Base-by-base conservation (phyloP, 2,797 vertebrate genomes). In the Typhlichthys eigenmanni region DNA sequence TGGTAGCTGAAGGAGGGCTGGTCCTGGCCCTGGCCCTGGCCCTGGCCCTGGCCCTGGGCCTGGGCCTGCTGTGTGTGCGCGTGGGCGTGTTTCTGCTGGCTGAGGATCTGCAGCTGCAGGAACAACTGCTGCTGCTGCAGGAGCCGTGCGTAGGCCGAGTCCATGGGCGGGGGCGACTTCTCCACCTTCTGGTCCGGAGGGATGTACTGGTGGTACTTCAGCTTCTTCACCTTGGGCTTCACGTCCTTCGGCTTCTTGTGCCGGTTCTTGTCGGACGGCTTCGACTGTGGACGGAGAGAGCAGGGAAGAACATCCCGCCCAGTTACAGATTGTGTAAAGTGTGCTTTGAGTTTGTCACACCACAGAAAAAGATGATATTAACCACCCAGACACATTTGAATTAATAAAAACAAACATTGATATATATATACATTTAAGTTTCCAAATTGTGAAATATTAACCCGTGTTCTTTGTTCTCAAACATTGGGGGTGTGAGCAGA, bases 141-240 rank as follows among this genome's bases (percentile, higher is more conserved):
- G 13, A 99, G 94, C 0, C 96, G 91, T 43, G 98, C 97, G 0
- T 99, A 99, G n/a, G 98, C 96, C 0, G 96, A 97, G 85, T 99
- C 97, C 98, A 99, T 99, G 74, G 96, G 96, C 0, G 98, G 96
- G 34, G 96, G 96, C 1, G 96, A 97, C 82, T 95, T 97, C 88
- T 99, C 98, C 0, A 94, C 94, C 83, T 99, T 99, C 92, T 99
- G 97, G 87, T 99, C 96, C 0, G 97, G 97, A 17, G 97, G 97
- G 80, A 99, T 98, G 87, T 99, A 99, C 89, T 99, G 97, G 81
- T 99, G 97, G 74, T 99, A 99, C 75, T 99, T 99, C 38, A 99
- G 94, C 84, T 99, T 99, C 90, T 97, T 98, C 83, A 99, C 96
- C 79, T 99, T 99, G 0, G 97, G 97, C 85, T 98, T 99, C 81